Evolutionary conservation across 2,113 vertebrate species (phyloP), one percentile per base, ranked within the genome.

Genomic region (Crotalus viridis): DNA sequence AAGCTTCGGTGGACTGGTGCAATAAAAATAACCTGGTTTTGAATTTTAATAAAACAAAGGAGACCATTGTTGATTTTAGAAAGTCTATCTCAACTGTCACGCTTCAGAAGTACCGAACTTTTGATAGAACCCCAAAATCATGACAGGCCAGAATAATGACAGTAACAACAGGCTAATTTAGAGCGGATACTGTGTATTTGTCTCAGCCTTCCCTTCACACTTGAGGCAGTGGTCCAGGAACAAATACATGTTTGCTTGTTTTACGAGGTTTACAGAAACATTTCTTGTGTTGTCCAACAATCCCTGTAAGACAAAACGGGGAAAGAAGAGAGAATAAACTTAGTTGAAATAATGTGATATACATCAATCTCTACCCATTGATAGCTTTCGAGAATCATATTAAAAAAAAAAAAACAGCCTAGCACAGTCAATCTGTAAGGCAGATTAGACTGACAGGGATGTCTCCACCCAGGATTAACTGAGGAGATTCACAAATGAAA

Each of bases 231-330:
- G 97, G 96, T 74, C 95, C 96, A 86, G 94, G 0, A 43, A 28
- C 2, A 5, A n/a, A 8, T 21, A 22, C 17, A 2, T 85, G 1
- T 1, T 0, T 0, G 0, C 1, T n/a, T 0, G 0, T 0, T 0
- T 0, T 1, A 46, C 94, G 96, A 89, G 46, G 87, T 21, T 26
- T 96, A 94, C 96, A 96, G 54, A 12, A 0, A 24, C 56, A 0
- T 90, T 28, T 0, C 59, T 51, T 88, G 0, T 10, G 0, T 0
- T 0, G 0, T 1, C 13, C 0, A 1, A 0, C 0, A 2, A 0
- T 0, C 87, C 46, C 95, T 97, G 93, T 87, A 95, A 95, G 90
- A 94, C 15, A 95, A 51, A 94, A 93, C 13, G 33, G 64, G 93
- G 52, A 4, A 2, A 2, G 33, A 89, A 0, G 0, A 13, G 61